Percentiles rank a stretch among this genome's conserved stretches.
These are phyloP conservation scores for Caloenas nicobarica DNA, from an alignment of 2,113 vertebrate genomes.

Conservation along the genomic window DNA sequence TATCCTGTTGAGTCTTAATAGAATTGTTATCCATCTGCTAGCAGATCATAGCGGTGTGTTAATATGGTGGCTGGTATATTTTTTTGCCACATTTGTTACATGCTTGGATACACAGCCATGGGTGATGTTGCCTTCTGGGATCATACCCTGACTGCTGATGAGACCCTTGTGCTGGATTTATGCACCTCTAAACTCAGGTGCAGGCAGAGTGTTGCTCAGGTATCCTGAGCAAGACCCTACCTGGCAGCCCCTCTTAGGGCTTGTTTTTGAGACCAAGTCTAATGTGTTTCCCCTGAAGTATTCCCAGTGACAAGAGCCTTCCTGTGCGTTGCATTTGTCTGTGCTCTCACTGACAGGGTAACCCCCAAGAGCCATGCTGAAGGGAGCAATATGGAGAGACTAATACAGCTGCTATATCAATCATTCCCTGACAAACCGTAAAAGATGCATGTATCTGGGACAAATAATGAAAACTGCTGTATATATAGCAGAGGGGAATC, in stretches of 20 bases:
- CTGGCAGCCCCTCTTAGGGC: neutral
- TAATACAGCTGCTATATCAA: neutral
- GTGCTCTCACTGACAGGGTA: neutral
- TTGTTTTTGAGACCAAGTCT: neutral
- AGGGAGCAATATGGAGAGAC: neutral
- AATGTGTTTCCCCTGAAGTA: neutral
- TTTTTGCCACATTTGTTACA: neutral
- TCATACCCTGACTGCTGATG: neutral
- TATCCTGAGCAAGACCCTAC: neutral
- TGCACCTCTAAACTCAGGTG: neutral
- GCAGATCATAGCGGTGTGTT: neutral
- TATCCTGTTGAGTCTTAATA: neutral
- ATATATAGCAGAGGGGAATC: neutral
- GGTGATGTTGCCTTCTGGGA: neutral
- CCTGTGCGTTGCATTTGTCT: rapidly evolving
- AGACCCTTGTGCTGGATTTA: neutral
- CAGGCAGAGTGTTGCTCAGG: neutral
- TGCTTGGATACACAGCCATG: neutral
- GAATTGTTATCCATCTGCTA: neutral
- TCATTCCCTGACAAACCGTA: rapidly evolving
- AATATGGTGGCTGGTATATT: neutral
- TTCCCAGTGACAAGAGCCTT: neutral
- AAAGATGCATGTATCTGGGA: neutral
- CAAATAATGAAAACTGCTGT: neutral
- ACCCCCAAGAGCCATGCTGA: neutral